Evolutionary conservation across 2,888 invertebrate species (phyloP).

Genomic region (Caenorhabditis sp.): DNA sequence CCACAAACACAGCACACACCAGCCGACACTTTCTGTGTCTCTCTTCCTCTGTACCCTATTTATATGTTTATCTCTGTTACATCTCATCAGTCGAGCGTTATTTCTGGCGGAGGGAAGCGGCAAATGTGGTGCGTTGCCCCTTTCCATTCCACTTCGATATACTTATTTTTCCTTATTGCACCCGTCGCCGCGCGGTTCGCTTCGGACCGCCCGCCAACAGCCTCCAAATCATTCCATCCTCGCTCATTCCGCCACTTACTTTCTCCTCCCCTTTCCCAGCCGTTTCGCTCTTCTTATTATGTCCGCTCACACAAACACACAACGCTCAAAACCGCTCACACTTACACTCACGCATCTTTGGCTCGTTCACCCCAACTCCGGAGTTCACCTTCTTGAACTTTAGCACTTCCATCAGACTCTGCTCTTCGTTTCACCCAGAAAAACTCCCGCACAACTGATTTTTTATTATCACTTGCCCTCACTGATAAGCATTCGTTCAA

Average conservation of each 20-base stretch:
- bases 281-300: constrained; percentile 48
- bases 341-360: constrained; percentile 15
- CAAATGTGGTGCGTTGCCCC: constrained; percentile 25
- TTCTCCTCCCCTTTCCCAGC: constrained; percentile 37
- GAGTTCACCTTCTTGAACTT: background rate
- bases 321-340: constrained; percentile 38
- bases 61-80: constrained; percentile 57
- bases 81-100: constrained; percentile 46
- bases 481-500: background rate
- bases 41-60: constrained; percentile 24
- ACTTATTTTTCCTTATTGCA: constrained; percentile 31
- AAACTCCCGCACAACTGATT: background rate
- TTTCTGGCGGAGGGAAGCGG: constrained; percentile 23
- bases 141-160: constrained; percentile 33
- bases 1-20: constrained; percentile 34
- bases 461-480: background rate
- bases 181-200: constrained; percentile 17
- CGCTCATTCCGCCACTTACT: constrained; percentile 56
- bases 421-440: background rate
- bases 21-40: constrained; percentile 16
- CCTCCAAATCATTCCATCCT: constrained; percentile 50
- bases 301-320: constrained; percentile 31
- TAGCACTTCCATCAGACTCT: background rate
- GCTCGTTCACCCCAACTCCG: background rate
- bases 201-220: constrained; percentile 26